Evolutionary conservation across 2,888 invertebrate species (phyloP).

Genomic region (Cryptus armator): DNA sequence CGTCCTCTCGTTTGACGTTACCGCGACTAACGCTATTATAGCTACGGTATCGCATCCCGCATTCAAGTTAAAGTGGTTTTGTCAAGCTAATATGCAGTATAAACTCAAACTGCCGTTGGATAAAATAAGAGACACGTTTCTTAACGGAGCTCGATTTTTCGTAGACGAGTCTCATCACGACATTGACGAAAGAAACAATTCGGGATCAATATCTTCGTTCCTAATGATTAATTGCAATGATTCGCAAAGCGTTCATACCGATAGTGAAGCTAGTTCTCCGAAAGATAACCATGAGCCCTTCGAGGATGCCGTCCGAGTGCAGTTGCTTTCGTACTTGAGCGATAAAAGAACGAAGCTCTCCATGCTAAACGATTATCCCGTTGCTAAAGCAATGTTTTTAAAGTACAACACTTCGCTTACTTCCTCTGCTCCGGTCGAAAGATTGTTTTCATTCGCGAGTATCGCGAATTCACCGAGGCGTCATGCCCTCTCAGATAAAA

Average conservation of each 20-base stretch:
- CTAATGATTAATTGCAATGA: neutral
- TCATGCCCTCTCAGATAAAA: neutral
- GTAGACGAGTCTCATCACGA: constrained; percentile 5
- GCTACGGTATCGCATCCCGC: constrained; percentile 44
- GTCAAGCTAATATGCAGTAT: constrained; percentile 5
- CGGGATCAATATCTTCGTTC: constrained; percentile 27
- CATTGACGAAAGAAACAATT: neutral
- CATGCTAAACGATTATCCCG: neutral
- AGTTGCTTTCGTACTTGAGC: constrained; percentile 35
- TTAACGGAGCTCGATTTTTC: constrained; percentile 8
- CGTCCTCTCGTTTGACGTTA: constrained; percentile 26
- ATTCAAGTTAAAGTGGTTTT: constrained; percentile 41
- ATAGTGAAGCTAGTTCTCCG: constrained; percentile 12
- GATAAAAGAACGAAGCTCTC: constrained; percentile 9
- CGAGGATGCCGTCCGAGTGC: neutral
- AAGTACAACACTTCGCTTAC: neutral
- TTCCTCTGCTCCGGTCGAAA: too few species aligned
- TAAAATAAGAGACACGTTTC: constrained; percentile 14
- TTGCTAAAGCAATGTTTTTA: constrained; percentile 43
- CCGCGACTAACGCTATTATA: constrained; percentile 33
- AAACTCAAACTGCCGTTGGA: constrained; percentile 14
- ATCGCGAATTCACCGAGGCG: neutral
- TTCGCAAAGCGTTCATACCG: constrained; percentile 26
- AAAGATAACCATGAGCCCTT: constrained; percentile 2
- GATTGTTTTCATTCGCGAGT: constrained; percentile 1